Percentiles rank a stretch among this genome's conserved stretches.
Conservation (phyloP, 2,888 invertebrate genomes). For the Chromoteleia sp. region DNA sequence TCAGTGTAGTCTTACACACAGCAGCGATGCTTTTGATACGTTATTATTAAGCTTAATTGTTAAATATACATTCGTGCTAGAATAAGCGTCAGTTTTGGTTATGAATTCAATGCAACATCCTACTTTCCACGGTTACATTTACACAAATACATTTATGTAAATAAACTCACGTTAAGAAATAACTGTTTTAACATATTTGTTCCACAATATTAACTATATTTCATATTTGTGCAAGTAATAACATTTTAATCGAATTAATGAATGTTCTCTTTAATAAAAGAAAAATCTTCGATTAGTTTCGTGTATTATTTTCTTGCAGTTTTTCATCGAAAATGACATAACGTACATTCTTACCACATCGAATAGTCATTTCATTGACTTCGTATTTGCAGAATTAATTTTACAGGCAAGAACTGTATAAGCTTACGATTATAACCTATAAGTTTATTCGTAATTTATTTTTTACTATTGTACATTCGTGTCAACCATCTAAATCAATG, state of each 20-base stretch:
- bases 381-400: not conserved
- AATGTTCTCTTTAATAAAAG: too few relatives aligned
- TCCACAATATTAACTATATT: too few relatives aligned
- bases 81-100: not conserved
- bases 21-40: not conserved
- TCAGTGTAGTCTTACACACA: not conserved
- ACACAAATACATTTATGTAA: not conserved
- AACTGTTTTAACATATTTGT: too few relatives aligned
- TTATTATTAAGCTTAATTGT: not conserved
- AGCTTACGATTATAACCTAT: too few relatives aligned
- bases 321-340: slow-evolving; percentile 14
- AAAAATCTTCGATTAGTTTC: slow-evolving; percentile 8
- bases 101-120: not conserved
- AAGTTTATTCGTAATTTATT: not conserved
- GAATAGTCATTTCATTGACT: slow-evolving; percentile 12
- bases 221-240: not conserved
- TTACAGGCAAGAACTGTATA: too few relatives aligned
- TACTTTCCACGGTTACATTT: not conserved
- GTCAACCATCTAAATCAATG: not conserved
- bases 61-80: not conserved
- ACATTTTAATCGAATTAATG: slow-evolving; percentile 10
- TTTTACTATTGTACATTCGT: not conserved
- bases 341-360: slow-evolving; percentile 8
- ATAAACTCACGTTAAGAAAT: too few relatives aligned
- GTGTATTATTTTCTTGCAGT: slow-evolving; percentile 10